Base-by-base conservation (phyloP, 2,888 invertebrate species). In the Dolichopus griseipennis region DNA sequence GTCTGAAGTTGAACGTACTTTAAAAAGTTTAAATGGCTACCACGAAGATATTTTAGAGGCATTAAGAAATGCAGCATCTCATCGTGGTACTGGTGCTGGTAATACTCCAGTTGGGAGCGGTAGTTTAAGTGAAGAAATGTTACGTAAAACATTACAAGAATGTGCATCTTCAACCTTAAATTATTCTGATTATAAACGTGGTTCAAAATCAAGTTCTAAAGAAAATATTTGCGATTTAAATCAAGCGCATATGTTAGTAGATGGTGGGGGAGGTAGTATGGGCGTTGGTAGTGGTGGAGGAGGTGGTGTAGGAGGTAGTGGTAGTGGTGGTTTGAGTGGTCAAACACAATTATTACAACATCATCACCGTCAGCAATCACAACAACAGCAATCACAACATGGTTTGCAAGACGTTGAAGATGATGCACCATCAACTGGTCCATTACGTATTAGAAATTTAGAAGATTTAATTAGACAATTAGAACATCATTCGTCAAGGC, bases 21-120 rank as follows among this genome's bases (percentile, higher is more conserved):
- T 93, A n/a, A 91, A 92, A 84, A 91, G 90, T 70, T 85, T 95
- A 64, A 93, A 94, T 78, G 95, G 94, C 63, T 95, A 95, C 82
- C 95, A 95, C 81, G 95, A 94, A 77, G 92, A 93, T 78, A 91
- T 95, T 75, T 85, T 95, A 73, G 93, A 93, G 79, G 94, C 93
- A n/a, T 82, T 95, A 75, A 88, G 93, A 73, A 91, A 88, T 73
- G 94, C 94, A 15, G 92, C 92, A 33, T 83, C 83, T 63, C 91
- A 90, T 76, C 86, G 90, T 20, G 83, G 88, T 78, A 79, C 88
- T 76, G 85, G 86, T 66, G 83, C 84, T 65, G 82, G 83, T 64
- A 84, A 86, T 65, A 84, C 85, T 22, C 86, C 88, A 43, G 86
- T 87, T 22, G 86, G 87, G 66, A 87, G 87, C 74, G 85, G 86